Conservation (phyloP, 2,888 invertebrate species). For the Papilio demoleus region DNA sequence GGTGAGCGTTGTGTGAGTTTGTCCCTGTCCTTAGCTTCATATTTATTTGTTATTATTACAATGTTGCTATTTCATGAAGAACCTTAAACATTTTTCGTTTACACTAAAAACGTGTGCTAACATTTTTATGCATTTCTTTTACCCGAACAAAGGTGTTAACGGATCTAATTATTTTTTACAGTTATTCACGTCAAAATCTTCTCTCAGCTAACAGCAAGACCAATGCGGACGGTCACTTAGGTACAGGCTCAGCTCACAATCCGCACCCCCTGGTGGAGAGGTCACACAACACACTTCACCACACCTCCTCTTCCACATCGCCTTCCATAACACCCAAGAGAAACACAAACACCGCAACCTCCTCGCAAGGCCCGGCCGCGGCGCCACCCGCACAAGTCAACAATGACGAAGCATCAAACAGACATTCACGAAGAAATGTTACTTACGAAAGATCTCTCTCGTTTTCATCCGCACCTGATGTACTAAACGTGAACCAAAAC, state of each 20-base stretch:
- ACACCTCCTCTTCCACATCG: slow-evolving; percentile 62
- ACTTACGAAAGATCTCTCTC: slow-evolving; percentile 73
- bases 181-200: slow-evolving; percentile 95
- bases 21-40: slow-evolving; percentile 40
- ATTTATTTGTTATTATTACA: slow-evolving; percentile 13
- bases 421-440: slow-evolving; percentile 61
- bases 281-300: slow-evolving; percentile 80
- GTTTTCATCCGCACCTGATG: slow-evolving; percentile 83
- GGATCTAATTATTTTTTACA: slow-evolving; percentile 67
- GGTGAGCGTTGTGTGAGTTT: slow-evolving; percentile 64
- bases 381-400: slow-evolving; percentile 43
- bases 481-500: slow-evolving; percentile 81
- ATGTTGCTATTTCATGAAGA: not conserved
- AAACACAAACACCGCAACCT: slow-evolving; percentile 62
- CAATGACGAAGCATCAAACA: slow-evolving; percentile 52
- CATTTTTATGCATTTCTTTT: not conserved
- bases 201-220: slow-evolving; percentile 90
- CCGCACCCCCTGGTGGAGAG: slow-evolving; percentile 81
- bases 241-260: slow-evolving; percentile 62
- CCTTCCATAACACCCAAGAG: slow-evolving; percentile 67
- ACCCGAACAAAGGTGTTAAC: slow-evolving; percentile 19
- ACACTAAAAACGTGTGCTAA: slow-evolving; percentile 16
- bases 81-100: slow-evolving; percentile 10
- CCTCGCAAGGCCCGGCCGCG: slow-evolving; percentile 46
- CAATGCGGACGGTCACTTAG: slow-evolving; percentile 84